Base-by-base conservation (phyloP, 2,888 invertebrate species). In the Therioaphis trifolii region DNA sequence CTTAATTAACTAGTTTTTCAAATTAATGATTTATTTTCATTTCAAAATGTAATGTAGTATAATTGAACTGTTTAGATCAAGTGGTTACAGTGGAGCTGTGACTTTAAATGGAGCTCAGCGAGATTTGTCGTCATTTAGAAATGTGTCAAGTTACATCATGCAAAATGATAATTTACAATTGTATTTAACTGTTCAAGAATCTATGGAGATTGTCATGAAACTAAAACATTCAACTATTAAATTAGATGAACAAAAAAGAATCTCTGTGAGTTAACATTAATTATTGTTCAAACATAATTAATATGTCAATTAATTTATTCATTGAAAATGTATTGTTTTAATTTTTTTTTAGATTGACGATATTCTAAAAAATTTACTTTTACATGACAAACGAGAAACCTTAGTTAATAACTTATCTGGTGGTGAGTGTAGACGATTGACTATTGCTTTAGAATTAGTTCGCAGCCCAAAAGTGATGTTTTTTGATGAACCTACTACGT, bases 151-250 rank as follows among this genome's bases (percentile, higher is more conserved):
- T 85, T 97, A 96, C 89, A 97, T 98, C 85, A 95, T 96, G 90
- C 98, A 98, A 89, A 93, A 95, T 87, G 94, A 95, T 87, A 91
- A 92, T 87, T 90, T 97, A 27, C 94, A 96, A 87, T 93, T 95
- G 0, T 91, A 94, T 88, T 91, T 98, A 49, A 95, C 95, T 5
- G 94, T 96, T 5, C 90, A 92, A 79, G 98, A 98, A 89, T 93
- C 95, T 11, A 94, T 98, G 92, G 90, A 91, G 86, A 92, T 96
- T 85, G 95, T 97, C 0, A 96, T 96, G 0, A 93, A 96, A 88
- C 91, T 98, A 9, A 97, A 97, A 90, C 15, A 82, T 63, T 82
- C 82, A 27, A 82, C 43, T 4, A 52, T 27, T n/a, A 82, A 58
- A 71, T 46, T 80, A 18, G 71, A 71, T 49, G 29, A 29, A 21